Evolutionary conservation across 2,113 vertebrate species (phyloP), one percentile per base, ranked within the genome.

Genomic region (Ictalurus furcatus): DNA sequence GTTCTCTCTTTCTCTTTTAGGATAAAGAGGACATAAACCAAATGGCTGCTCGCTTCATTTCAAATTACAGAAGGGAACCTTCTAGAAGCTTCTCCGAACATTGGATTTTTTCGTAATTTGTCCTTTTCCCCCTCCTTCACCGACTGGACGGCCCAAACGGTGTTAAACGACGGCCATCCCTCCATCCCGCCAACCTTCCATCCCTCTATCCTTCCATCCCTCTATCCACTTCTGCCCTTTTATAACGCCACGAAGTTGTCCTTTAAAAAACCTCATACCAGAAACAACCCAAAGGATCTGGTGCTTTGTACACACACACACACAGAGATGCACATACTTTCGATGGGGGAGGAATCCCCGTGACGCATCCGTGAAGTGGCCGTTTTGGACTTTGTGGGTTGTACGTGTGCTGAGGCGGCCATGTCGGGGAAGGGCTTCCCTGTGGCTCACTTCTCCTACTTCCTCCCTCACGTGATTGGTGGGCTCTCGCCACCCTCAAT

Each of bases 371-470:
- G 1, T 30, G 13, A 54, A 34, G 87, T 37, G 48, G 17, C 90
- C 87, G 52, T 85, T 86, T 86, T 67, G 76, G 86, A 89, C 56
- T 63, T 13, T 80, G 74, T 30, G 34, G 78, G 59, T 88, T 85
- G 91, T 91, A 87, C 84, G 87, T 88, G 91, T 92, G 92, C 91
- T 6, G 92, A 91, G 56, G 92, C 91, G 90, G 86, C 91, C 93
- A 99, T 99, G 98, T 97, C 98, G 90, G 98, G 97, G 95, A 99
- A 99, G 96, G 97, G 97, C 85, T 99, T 98, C 94, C 97, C 97
- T 0, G 96, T 99, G 94, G 96, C 97, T 90, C 97, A 97, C 93
- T 99, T 98, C 79, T 97, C 98, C 93, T 99, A 98, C 95, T 99
- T 99, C 95, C 99, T 99, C 92, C 98, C 98, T 0, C 97, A 97